Conservation (phyloP, 2,797 vertebrate species). For the Triplophysa bombifrons region DNA sequence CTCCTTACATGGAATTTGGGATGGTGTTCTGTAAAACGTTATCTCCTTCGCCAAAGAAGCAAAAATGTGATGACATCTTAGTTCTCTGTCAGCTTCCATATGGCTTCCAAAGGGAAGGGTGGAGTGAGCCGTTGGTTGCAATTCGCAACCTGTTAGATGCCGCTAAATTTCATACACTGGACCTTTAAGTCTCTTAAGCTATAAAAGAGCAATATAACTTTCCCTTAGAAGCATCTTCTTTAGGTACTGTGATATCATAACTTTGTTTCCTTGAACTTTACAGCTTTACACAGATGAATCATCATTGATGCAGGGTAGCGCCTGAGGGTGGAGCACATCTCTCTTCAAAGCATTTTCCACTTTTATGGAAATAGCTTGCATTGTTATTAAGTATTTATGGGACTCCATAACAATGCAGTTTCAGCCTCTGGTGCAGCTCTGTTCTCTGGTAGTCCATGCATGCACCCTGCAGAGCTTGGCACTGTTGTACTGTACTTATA, state of each 20-base stretch:
- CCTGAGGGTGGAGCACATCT: conserved; percentile 62
- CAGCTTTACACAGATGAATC: conserved; percentile 66
- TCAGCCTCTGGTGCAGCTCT: conserved; percentile 58
- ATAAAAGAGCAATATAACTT: background rate
- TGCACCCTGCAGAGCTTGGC: conserved; percentile 53
- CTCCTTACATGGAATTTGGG: no score
- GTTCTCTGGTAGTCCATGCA: conserved; percentile 18
- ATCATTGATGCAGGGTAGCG: conserved; percentile 62
- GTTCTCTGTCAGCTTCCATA: no score
- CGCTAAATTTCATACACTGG: no score
- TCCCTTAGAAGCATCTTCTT: conserved; percentile 60
- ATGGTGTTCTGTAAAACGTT: no score
- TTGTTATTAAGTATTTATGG: conserved; percentile 76
- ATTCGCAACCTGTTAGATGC: no score
- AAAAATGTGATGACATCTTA: no score
- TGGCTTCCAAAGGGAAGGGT: no score
- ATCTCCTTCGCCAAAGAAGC: no score
- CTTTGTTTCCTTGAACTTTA: conserved; percentile 63
- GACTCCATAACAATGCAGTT: conserved; percentile 58
- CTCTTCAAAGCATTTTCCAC: conserved; percentile 64
- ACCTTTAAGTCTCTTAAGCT: background rate
- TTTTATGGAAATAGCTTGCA: conserved; percentile 71
- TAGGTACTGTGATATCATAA: conserved; percentile 68
- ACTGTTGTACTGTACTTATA: conserved; percentile 53
- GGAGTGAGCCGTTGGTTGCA: no score